Percentiles rank a stretch among this genome's conserved stretches.
Evolutionary conservation across 2,888 invertebrate genomes (phyloP).

Genomic region (Hoplodrina ambigua): DNA sequence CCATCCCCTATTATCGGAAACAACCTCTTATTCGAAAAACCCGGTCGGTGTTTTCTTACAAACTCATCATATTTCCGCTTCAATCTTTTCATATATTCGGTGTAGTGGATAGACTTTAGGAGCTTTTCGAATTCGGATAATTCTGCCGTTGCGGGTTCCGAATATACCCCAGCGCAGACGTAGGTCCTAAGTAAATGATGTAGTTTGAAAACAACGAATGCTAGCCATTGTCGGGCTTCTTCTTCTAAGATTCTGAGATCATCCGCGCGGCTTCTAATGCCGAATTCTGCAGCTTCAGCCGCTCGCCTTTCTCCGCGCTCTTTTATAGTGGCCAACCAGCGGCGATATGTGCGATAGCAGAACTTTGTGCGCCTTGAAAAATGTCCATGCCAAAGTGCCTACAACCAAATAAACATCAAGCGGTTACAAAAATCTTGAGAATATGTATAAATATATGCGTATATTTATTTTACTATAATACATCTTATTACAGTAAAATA

Average conservation of each 20-base stretch:
- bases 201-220: conserved; percentile 85
- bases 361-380: conserved; percentile 82
- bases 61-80: conserved; percentile 85
- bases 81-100: conserved; percentile 84
- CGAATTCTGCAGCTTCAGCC: conserved; percentile 84
- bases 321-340: conserved; percentile 81
- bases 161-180: conserved; percentile 82
- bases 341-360: conserved; percentile 82
- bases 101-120: conserved; percentile 84
- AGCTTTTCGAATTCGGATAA: conserved; percentile 84
- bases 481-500: not conserved
- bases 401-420: conserved; percentile 8
- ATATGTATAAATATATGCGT: not conserved
- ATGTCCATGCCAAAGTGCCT: conserved; percentile 85
- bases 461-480: too few species aligned
- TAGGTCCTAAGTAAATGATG: conserved; percentile 85
- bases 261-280: conserved; percentile 83
- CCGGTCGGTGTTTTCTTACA: conserved; percentile 83
- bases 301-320: conserved; percentile 82
- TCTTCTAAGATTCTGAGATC: conserved; percentile 83
- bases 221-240: conserved; percentile 86
- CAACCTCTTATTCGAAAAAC: conserved; percentile 83
- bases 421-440: not conserved
- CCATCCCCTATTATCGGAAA: conserved; percentile 87
- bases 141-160: conserved; percentile 76